Percentiles rank a stretch among this genome's conserved stretches.
Conservation (phyloP, 2,113 vertebrate species). For the Lethenteron reissneri region DNA sequence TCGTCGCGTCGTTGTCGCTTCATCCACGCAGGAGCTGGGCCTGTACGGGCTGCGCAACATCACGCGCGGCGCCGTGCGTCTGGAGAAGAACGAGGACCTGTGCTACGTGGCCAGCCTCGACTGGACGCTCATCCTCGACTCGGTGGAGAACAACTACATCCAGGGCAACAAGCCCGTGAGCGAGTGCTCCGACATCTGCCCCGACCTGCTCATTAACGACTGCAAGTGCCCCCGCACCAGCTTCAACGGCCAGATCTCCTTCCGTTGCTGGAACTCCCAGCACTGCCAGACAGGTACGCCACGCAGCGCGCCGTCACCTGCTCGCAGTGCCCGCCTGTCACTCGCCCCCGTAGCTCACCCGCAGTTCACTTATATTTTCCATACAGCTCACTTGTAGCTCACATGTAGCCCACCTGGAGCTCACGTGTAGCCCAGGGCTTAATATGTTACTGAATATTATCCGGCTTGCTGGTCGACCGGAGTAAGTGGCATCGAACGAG, state of each 20-base stretch:
- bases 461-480: too few species aligned
- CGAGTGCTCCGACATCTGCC: conserved; percentile 34
- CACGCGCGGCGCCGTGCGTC: conserved; percentile 24
- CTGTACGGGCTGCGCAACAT: conserved; percentile 25
- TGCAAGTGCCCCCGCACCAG: conserved; percentile 26
- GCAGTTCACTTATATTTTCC: too few species aligned
- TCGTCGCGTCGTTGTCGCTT: too few species aligned
- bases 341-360: too few species aligned
- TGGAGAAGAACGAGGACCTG: conserved; percentile 43
- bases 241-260: conserved; percentile 19
- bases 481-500: too few species aligned
- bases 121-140: conserved; percentile 27
- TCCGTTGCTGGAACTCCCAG: conserved; percentile 39
- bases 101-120: conserved; percentile 43
- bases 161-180: conserved; percentile 27
- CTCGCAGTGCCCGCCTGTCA: too few species aligned
- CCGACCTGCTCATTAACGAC: conserved; percentile 23
- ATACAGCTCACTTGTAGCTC: too few species aligned
- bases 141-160: conserved; percentile 23
- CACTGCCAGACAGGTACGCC: conserved; percentile 37
- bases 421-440: too few species aligned
- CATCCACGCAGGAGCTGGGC: conserved; percentile 22
- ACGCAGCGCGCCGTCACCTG: too few species aligned
- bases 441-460: too few species aligned
- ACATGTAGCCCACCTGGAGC: too few species aligned